phyloP scores from a whole-genome alignment of 2,888 invertebrate species.

The Syrphus vitripennis region DNA sequence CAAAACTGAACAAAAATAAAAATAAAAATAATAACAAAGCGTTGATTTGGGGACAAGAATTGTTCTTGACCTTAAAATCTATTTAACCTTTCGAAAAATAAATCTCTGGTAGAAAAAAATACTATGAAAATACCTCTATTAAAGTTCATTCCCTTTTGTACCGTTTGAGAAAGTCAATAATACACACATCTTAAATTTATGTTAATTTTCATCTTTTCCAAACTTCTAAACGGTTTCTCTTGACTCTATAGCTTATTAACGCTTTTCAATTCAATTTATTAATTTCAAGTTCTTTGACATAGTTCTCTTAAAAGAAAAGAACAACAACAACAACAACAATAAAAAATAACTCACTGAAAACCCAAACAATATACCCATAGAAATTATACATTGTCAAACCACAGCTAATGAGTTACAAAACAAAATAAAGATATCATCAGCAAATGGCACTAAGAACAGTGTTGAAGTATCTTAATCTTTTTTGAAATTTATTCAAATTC shows the following conservation, averaged over 20 bases:
- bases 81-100: too few relatives aligned
- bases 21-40: too few relatives aligned
- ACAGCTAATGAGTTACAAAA: conserved; percentile 16
- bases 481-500: not conserved
- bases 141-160: not conserved
- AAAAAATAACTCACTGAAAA: not conserved
- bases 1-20: too few relatives aligned
- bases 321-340: too few relatives aligned
- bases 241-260: not conserved
- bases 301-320: too few relatives aligned
- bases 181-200: not conserved
- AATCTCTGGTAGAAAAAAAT: too few relatives aligned
- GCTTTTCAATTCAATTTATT: not conserved
- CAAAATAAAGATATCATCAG: not conserved
- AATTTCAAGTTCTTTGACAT: conserved; percentile 33
- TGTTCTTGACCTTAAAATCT: too few relatives aligned
- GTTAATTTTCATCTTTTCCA: not conserved
- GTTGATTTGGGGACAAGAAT: too few relatives aligned
- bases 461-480: not conserved
- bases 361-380: conserved; percentile 13
- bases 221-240: not conserved
- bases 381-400: conserved; percentile 12
- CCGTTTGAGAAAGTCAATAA: conserved; percentile 2
- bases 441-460: not conserved
- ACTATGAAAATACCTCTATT: too few relatives aligned